phyloP scores from a whole-genome alignment of 2,113 vertebrate genomes.

The Thalassoma bifasciatum region DNA sequence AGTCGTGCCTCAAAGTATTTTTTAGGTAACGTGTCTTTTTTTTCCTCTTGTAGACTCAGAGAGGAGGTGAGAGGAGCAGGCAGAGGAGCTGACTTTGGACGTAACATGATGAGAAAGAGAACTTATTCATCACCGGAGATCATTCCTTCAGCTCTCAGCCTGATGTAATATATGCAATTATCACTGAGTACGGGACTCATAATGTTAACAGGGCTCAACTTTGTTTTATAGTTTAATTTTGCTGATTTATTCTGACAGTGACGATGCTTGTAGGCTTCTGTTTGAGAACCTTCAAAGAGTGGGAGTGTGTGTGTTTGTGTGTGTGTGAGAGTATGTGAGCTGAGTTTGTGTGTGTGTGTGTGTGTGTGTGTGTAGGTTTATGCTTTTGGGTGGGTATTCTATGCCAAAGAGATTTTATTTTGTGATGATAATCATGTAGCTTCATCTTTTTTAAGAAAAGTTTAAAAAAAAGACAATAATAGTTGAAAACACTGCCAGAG shows the following conservation, averaged over 20 bases:
- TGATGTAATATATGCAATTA: conserved; percentile 82
- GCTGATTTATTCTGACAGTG: conserved; percentile 62
- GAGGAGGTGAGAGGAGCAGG: conserved; percentile 9
- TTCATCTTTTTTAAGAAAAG: conserved; percentile 43
- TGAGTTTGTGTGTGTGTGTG: conserved; percentile 21
- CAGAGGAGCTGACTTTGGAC: conserved; percentile 2
- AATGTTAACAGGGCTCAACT: conserved; percentile 77
- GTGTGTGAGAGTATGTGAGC: conserved; percentile 46
- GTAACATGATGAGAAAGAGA: conserved; percentile 38
- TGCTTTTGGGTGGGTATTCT: conserved; percentile 79
- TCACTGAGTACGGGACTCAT: conserved; percentile 73
- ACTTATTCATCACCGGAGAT: conserved; percentile 39
- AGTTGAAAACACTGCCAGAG: conserved; percentile 74
- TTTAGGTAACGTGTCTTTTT: neutral
- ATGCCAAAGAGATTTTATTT: conserved; percentile 86
- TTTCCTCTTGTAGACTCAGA: conserved; percentile 14
- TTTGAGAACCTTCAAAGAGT: conserved; percentile 65
- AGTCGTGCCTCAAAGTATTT: neutral
- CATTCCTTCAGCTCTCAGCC: conserved; percentile 53
- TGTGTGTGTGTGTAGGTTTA: conserved; percentile 54
- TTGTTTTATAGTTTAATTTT: conserved; percentile 75
- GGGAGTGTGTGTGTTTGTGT: conserved; percentile 57
- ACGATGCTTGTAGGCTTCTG: conserved; percentile 67
- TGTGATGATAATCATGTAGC: conserved; percentile 76
- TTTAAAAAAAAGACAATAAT: conserved; percentile 41